These are phyloP conservation scores for Sinhomidia bicolor DNA, from an alignment of 2,888 invertebrate species.

Conservation along the genomic window DNA sequence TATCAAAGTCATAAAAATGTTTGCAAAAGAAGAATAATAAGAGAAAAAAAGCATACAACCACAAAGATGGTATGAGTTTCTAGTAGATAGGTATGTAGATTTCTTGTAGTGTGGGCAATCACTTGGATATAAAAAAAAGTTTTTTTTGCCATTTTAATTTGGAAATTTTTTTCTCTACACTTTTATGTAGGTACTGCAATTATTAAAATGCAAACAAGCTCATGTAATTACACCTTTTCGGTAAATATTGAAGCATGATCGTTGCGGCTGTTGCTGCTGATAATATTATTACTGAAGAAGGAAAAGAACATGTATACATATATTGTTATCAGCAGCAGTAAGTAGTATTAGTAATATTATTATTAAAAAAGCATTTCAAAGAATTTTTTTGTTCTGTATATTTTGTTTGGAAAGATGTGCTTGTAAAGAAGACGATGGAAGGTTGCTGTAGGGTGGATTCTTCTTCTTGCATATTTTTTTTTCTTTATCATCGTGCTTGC, in stretches of 20 bases:
- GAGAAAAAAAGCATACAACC: neutral
- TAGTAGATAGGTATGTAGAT: neutral
- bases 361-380: slow-evolving; percentile 14
- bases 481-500: neutral
- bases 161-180: neutral
- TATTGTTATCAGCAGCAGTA: too few species aligned
- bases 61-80: neutral
- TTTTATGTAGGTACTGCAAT: slow-evolving; percentile 33
- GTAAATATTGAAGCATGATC: slow-evolving; percentile 45
- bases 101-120: slow-evolving; percentile 51
- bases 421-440: slow-evolving; percentile 20
- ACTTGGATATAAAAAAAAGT: slow-evolving; percentile 45
- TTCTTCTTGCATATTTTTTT: too few species aligned
- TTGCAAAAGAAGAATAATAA: neutral
- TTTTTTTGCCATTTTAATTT: slow-evolving; percentile 53
- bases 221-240: slow-evolving; percentile 63
- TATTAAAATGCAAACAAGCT: slow-evolving; percentile 65
- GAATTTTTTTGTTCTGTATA: neutral
- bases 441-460: slow-evolving; percentile 26
- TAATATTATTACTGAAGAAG: slow-evolving; percentile 40
- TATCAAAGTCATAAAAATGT: slow-evolving; percentile 36
- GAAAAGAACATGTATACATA: too few species aligned
- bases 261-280: too few species aligned
- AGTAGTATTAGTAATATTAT: too few species aligned
- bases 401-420: neutral